These are phyloP conservation scores for Smithornis capensis DNA, from an alignment of 2,113 vertebrate species.

Conservation along the genomic window DNA sequence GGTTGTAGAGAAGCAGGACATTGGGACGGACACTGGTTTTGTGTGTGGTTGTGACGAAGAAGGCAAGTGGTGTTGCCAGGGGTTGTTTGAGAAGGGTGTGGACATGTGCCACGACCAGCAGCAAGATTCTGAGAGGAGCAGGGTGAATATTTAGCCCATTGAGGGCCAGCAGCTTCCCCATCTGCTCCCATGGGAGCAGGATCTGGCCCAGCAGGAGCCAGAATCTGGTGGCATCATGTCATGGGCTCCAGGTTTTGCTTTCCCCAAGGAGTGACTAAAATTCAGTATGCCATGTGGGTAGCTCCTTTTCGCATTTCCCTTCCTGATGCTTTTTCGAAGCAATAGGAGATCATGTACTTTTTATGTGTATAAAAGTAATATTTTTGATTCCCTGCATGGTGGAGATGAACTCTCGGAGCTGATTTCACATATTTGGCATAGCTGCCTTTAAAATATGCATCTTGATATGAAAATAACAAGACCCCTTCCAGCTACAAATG, in stretches of 20 bases:
- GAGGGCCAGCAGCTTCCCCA: neutral
- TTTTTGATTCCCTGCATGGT: neutral
- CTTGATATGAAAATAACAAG: constrained; percentile 28
- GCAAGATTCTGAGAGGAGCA: neutral
- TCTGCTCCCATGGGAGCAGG: neutral
- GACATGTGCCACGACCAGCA: accelerated
- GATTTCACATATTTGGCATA: constrained; percentile 29
- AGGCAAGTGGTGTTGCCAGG: neutral
- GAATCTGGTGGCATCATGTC: neutral
- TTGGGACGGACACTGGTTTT: neutral
- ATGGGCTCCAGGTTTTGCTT: neutral
- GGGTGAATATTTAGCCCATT: neutral
- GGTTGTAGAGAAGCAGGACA: neutral
- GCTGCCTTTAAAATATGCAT: neutral
- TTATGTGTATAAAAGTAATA: neutral
- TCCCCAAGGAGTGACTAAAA: neutral
- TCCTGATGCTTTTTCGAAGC: neutral
- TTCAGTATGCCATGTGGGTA: accelerated
- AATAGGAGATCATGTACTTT: neutral
- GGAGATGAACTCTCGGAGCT: constrained; percentile 18
- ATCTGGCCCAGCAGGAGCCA: neutral
- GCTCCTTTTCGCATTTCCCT: neutral
- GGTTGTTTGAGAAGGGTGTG: neutral
- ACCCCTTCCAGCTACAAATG: constrained; percentile 17
- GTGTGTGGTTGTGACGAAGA: neutral